Conservation (phyloP, 2,888 invertebrate species). For the Herminia tarsipennalis region DNA sequence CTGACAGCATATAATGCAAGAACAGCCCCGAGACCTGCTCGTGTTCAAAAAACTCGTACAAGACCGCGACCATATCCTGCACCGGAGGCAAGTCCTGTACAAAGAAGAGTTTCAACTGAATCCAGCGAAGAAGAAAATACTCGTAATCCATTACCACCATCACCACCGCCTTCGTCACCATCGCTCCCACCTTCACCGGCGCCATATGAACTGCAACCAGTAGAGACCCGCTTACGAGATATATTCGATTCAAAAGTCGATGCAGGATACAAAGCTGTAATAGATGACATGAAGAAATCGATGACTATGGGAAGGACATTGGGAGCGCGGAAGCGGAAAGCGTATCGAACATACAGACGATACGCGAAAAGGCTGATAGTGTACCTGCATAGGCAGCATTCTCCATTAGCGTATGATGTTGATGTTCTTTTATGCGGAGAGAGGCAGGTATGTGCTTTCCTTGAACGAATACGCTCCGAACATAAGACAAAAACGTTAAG, state of each 20-base stretch:
- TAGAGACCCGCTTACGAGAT: slow-evolving; percentile 75
- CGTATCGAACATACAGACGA: slow-evolving; percentile 78
- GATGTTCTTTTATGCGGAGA: slow-evolving; percentile 80
- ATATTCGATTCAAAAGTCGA: slow-evolving; percentile 83
- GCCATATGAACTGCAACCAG: slow-evolving; percentile 77
- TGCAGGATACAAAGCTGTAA: slow-evolving; percentile 83
- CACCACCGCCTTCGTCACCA: slow-evolving; percentile 78
- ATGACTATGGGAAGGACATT: slow-evolving; percentile 82
- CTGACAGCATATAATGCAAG: slow-evolving; percentile 82
- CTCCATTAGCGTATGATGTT: slow-evolving; percentile 80
- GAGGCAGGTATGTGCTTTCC: slow-evolving; percentile 77
- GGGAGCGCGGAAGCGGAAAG: slow-evolving; percentile 77
- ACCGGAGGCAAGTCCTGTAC: slow-evolving; percentile 63
- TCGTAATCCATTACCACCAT: slow-evolving; percentile 71
- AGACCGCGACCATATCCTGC: slow-evolving; percentile 72
- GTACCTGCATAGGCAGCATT: slow-evolving; percentile 79
- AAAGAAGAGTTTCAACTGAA: slow-evolving; percentile 75
- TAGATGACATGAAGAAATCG: slow-evolving; percentile 84
- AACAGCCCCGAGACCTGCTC: slow-evolving; percentile 75
- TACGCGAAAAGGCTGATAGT: slow-evolving; percentile 81
- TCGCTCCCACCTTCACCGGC: slow-evolving; percentile 77
- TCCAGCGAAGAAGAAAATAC: slow-evolving; percentile 81
- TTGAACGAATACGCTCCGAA: slow-evolving; percentile 77
- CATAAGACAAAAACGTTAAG: slow-evolving; percentile 81
- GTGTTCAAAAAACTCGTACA: slow-evolving; percentile 69